These are phyloP conservation scores for Campylomormyrus numenius DNA, from an alignment of 2,113 vertebrate genomes.

Conservation along the genomic window DNA sequence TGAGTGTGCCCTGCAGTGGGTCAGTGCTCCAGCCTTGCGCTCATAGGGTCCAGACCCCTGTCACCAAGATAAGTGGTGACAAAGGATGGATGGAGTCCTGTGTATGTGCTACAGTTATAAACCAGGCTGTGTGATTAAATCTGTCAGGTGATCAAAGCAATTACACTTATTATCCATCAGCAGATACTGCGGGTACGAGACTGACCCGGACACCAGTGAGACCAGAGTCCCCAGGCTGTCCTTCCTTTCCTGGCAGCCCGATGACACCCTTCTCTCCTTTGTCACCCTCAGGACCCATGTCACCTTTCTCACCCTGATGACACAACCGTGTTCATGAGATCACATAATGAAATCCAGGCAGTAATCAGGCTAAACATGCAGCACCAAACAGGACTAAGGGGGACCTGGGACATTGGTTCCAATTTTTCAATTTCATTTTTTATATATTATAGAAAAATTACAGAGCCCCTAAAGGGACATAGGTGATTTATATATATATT, in stretches of 20 bases:
- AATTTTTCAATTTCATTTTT: neutral
- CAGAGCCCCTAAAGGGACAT: no score
- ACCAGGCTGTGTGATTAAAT: neutral
- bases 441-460: neutral
- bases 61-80: neutral
- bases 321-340: neutral
- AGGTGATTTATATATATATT: no score
- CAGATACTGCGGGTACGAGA: neutral
- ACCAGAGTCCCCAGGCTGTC: conserved; percentile 74
- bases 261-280: conserved; percentile 80
- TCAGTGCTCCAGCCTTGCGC: neutral
- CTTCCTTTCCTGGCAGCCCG: conserved; percentile 85
- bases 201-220: conserved; percentile 75
- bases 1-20: neutral
- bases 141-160: neutral
- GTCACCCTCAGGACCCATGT: conserved; percentile 82
- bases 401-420: neutral
- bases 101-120: neutral
- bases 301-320: conserved; percentile 85
- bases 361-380: neutral
- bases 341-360: neutral
- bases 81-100: neutral
- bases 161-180: neutral
- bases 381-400: neutral
- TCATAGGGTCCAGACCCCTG: neutral